phyloP scores from a whole-genome alignment of 2,888 invertebrate species.

The Drosophila austrosaltans region DNA sequence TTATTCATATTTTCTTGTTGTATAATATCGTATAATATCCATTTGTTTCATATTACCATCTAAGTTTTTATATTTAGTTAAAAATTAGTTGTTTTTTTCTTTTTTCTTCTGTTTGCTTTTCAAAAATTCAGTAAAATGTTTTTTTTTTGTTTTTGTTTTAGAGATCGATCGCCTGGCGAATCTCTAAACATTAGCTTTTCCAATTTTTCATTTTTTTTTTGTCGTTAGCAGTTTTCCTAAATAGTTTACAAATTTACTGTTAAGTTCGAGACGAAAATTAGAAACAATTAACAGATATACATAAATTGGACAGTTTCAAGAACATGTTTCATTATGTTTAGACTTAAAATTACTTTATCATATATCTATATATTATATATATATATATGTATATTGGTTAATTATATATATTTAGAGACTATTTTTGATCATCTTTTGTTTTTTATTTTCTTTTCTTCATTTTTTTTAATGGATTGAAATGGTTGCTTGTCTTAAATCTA shows the following conservation, averaged over 20 bases:
- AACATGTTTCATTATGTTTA: slow-evolving; percentile 30
- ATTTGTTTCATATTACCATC: slow-evolving; percentile 51
- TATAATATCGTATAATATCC: slow-evolving; percentile 45
- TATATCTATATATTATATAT: slow-evolving; percentile 12
- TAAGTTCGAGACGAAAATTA: slow-evolving; percentile 30
- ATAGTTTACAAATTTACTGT: slow-evolving; percentile 57
- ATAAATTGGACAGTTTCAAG: slow-evolving; percentile 42
- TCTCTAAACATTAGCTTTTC: slow-evolving; percentile 26
- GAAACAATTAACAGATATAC: slow-evolving; percentile 31
- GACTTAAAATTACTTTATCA: slow-evolving; percentile 32
- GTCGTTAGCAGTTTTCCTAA: slow-evolving; percentile 30
- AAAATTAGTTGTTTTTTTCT: slow-evolving; percentile 50
- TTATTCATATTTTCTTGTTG: slow-evolving; percentile 52
- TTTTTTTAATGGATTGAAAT: slow-evolving; percentile 11
- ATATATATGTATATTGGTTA: slow-evolving; percentile 25
- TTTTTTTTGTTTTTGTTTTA: not conserved
- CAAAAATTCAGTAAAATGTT: slow-evolving; percentile 53
- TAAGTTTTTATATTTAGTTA: slow-evolving; percentile 63
- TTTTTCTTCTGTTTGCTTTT: slow-evolving; percentile 26
- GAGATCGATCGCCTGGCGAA: slow-evolving; percentile 54
- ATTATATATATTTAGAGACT: slow-evolving; percentile 48
- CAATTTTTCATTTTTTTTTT: not conserved
- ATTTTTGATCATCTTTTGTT: slow-evolving; percentile 47
- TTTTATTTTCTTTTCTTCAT: slow-evolving; percentile 1
- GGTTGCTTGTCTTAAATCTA: slow-evolving; percentile 3